These are phyloP conservation scores for Cryptus armator DNA, from an alignment of 2,888 invertebrate species.

Conservation along the genomic window DNA sequence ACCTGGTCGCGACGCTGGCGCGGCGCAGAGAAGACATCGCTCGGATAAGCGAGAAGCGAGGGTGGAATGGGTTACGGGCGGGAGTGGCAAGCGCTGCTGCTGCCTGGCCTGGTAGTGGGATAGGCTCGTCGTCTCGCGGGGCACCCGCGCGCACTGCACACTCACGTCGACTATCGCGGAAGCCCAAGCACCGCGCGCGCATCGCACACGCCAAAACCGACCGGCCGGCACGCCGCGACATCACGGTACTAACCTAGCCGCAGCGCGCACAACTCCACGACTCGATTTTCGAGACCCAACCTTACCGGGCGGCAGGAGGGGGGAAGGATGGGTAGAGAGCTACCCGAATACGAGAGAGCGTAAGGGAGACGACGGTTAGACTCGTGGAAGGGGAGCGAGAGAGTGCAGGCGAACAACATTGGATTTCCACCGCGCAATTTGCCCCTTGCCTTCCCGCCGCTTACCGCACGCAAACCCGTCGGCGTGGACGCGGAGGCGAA, in stretches of 20 bases:
- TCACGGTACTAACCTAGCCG: conserved; percentile 62
- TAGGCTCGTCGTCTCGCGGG: conserved; percentile 52
- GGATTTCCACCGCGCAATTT: conserved; percentile 39
- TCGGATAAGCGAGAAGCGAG: conserved; percentile 42
- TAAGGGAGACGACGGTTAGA: conserved; percentile 12
- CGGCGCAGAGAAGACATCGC: conserved; percentile 12
- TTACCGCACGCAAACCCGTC: conserved; percentile 37
- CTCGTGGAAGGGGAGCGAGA: conserved; percentile 21
- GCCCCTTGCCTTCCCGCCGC: conserved; percentile 32
- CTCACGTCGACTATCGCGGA: conserved; percentile 78
- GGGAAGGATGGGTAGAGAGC: conserved; percentile 15
- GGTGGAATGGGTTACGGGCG: conserved; percentile 49
- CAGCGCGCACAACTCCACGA: conserved; percentile 36
- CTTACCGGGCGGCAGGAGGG: conserved; percentile 53
- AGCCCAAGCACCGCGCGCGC: conserved; percentile 75
- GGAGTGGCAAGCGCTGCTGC: conserved; percentile 50
- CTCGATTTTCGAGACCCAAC: conserved; percentile 61
- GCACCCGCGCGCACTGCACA: conserved; percentile 76
- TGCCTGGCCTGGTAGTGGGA: conserved; percentile 50
- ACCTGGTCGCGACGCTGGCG: conserved; percentile 32
- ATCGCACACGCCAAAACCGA: conserved; percentile 62
- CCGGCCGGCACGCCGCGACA: conserved; percentile 29
- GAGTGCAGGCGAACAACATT: conserved; percentile 48
- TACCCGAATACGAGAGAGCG: conserved; percentile 17
- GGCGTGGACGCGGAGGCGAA: conserved; percentile 44